phyloP scores from a whole-genome alignment of 2,113 vertebrate genomes.

The Excalfactoria chinensis region DNA sequence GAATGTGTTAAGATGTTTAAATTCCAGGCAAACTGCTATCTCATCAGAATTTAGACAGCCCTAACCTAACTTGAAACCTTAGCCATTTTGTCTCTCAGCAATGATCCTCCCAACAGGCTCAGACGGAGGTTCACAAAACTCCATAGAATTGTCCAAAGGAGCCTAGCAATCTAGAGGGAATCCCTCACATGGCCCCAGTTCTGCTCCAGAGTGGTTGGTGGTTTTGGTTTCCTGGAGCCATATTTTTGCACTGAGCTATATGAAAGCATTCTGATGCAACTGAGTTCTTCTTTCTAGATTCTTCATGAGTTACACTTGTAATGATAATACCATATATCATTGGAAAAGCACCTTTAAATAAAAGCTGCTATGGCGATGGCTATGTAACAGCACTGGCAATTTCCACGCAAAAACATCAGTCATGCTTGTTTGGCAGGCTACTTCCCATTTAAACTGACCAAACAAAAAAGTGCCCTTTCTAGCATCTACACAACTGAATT shows the following conservation, averaged over 20 bases:
- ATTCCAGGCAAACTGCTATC: background rate
- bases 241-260: background rate
- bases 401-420: background rate
- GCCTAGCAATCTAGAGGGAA: background rate
- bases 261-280: background rate
- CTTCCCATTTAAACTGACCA: background rate
- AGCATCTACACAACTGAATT: background rate
- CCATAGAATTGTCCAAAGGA: background rate
- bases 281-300: background rate
- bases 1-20: background rate
- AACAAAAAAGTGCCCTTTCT: background rate
- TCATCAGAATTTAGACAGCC: background rate
- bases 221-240: rapidly evolving
- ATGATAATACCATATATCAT: background rate
- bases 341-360: background rate
- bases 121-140: background rate
- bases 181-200: background rate
- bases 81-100: background rate
- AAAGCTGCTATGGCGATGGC: background rate
- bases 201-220: background rate
- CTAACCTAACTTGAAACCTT: background rate
- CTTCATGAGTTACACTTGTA: background rate
- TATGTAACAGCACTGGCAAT: background rate
- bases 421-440: background rate
- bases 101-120: background rate